A percentile compares a stretch with the other conserved stretches of the same genome.
Evolutionary conservation across 2,888 invertebrate species (phyloP).

Genomic region (Galerucella calmariensis): DNA sequence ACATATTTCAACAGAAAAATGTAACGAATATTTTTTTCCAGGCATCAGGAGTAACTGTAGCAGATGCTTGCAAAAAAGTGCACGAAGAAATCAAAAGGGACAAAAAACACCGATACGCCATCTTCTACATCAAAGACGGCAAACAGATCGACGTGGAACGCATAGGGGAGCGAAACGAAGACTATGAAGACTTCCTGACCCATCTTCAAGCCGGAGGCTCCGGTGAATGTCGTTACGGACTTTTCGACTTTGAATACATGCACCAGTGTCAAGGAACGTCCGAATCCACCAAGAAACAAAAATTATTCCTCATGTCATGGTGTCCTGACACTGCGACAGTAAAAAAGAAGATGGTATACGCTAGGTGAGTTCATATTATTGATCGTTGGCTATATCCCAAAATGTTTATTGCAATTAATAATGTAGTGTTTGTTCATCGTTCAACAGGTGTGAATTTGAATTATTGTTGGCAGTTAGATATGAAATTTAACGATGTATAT

Average conservation of each 20-base stretch:
- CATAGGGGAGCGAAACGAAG: slow-evolving; percentile 88
- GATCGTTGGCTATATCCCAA: background rate
- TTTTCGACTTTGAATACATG: slow-evolving; percentile 98
- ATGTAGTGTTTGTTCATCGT: background rate
- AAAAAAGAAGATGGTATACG: slow-evolving; percentile 88
- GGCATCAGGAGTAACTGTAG: slow-evolving; percentile 98
- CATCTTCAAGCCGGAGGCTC: slow-evolving; percentile 92
- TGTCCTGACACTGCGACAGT: slow-evolving; percentile 98
- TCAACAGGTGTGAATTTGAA: background rate
- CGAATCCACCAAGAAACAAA: slow-evolving; percentile 97
- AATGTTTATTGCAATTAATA: background rate
- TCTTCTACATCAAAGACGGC: slow-evolving; percentile 95
- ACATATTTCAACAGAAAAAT: background rate
- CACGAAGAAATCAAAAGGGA: slow-evolving; percentile 98
- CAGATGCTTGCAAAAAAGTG: slow-evolving; percentile 93
- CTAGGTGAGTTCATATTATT: slow-evolving; percentile 67
- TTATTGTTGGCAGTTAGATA: background rate
- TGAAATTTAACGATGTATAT: background rate
- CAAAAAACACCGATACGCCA: slow-evolving; percentile 96
- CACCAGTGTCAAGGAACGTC: slow-evolving; percentile 97
- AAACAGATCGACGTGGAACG: slow-evolving; percentile 96
- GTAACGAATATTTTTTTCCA: background rate
- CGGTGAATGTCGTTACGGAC: slow-evolving; percentile 97
- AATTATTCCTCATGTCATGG: slow-evolving; percentile 98
- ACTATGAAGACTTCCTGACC: slow-evolving; percentile 94